phyloP scores from a whole-genome alignment of 2,797 vertebrate species.

The Periparus ater region DNA sequence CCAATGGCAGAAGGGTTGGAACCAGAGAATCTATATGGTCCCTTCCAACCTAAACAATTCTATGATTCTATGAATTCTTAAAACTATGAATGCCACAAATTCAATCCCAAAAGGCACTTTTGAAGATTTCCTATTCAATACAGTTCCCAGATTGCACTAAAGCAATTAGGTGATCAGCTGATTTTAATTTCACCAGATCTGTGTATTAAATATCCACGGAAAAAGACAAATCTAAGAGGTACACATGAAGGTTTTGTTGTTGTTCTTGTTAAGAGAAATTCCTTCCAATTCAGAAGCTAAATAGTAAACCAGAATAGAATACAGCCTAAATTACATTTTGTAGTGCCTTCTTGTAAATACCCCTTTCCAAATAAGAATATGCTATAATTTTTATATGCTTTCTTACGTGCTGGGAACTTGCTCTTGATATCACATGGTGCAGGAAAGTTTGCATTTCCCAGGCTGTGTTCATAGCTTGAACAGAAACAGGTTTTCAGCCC shows the following conservation, averaged over 20 bases:
- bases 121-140: not conserved
- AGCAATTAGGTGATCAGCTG: not conserved
- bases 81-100: not conserved
- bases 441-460: not conserved
- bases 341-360: not conserved
- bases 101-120: not conserved
- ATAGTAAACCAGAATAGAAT: not conserved
- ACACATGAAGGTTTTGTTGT: not conserved
- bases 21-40: too few relatives aligned
- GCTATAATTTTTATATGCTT: not conserved
- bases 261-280: not conserved
- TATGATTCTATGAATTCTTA: not conserved
- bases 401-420: not conserved
- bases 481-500: not conserved
- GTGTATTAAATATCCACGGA: not conserved
- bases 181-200: not conserved
- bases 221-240: not conserved
- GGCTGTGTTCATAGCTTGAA: not conserved
- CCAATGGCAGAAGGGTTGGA: not conserved
- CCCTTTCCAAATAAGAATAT: not conserved
- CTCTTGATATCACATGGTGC: fast-evolving
- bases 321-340: not conserved
- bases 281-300: not conserved
- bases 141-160: not conserved
- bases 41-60: not conserved